Evolutionary conservation across 2,888 invertebrate species (phyloP).

Genomic region (Drosophila lacicola): DNA sequence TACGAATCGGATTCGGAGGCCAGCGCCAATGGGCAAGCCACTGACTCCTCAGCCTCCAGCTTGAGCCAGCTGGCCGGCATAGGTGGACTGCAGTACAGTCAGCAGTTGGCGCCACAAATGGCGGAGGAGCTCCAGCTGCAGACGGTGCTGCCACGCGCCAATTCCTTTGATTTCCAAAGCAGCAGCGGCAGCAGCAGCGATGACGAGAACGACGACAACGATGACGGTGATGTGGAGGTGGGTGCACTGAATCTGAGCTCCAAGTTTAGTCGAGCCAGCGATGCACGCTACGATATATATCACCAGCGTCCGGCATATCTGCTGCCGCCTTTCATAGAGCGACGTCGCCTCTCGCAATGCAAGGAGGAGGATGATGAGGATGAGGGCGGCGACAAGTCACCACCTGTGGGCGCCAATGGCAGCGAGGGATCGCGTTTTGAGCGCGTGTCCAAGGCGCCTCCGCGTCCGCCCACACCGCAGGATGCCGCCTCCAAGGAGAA

Average conservation of each 20-base stretch:
- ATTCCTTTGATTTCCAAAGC: slow-evolving; percentile 79
- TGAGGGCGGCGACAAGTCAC: slow-evolving; percentile 77
- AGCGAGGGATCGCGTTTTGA: slow-evolving; percentile 49
- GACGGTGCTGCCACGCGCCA: slow-evolving; percentile 68
- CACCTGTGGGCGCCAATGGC: slow-evolving; percentile 48
- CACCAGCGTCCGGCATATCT: slow-evolving; percentile 77
- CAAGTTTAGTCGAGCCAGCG: slow-evolving; percentile 60
- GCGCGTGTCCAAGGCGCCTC: slow-evolving; percentile 69
- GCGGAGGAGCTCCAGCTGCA: slow-evolving; percentile 39
- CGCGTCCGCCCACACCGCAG: slow-evolving; percentile 78
- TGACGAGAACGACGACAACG: slow-evolving; percentile 56
- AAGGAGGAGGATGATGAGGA: slow-evolving; percentile 94
- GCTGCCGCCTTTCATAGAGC: slow-evolving; percentile 87
- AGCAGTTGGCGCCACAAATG: slow-evolving; percentile 53
- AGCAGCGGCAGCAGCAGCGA: slow-evolving; percentile 76
- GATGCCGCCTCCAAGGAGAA: slow-evolving; percentile 79
- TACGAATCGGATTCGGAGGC: slow-evolving; percentile 83
- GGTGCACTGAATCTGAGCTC: slow-evolving; percentile 47
- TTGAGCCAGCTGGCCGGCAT: slow-evolving; percentile 50
- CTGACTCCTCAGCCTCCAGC: slow-evolving; percentile 59
- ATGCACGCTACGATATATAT: slow-evolving; percentile 69
- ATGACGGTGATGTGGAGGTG: slow-evolving; percentile 32
- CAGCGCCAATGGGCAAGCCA: slow-evolving; percentile 66
- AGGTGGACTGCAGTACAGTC: slow-evolving; percentile 62
- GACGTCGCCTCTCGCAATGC: slow-evolving; percentile 91